phyloP scores from a whole-genome alignment of 2,113 vertebrate genomes.

The Etheostoma spectabile region DNA sequence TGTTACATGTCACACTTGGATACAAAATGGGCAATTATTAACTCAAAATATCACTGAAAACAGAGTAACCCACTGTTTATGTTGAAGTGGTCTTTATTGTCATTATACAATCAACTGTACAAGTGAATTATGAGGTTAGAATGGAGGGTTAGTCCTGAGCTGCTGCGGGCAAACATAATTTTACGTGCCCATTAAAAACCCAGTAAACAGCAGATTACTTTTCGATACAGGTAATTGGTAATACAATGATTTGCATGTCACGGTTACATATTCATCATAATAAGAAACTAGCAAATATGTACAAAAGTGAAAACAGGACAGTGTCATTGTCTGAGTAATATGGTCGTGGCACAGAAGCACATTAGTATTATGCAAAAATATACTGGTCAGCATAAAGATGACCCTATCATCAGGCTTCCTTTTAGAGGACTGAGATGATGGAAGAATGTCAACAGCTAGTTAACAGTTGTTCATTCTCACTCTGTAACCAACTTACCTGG shows the following conservation, averaged over 20 bases:
- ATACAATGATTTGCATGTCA: background rate
- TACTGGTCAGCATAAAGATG: background rate
- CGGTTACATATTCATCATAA: too few relatives aligned
- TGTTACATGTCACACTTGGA: background rate
- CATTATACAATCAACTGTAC: background rate
- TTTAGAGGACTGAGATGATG: background rate
- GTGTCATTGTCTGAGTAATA: background rate
- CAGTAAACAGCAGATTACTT: background rate
- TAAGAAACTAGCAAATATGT: background rate
- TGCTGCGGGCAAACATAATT: background rate
- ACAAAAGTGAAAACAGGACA: background rate
- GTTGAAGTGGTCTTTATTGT: background rate
- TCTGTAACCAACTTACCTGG: background rate
- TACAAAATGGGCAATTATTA: constrained; percentile 1
- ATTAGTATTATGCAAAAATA: background rate
- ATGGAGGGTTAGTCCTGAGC: constrained; percentile 2
- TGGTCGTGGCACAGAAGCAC: background rate
- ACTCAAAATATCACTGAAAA: background rate
- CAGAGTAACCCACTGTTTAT: background rate
- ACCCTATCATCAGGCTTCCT: background rate
- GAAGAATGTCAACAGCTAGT: background rate
- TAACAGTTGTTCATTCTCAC: background rate
- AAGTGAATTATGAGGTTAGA: background rate
- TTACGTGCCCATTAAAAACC: background rate
- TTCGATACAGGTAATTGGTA: background rate